Conservation (phyloP, 2,888 invertebrate species). For the Lasius fuliginosus region DNA sequence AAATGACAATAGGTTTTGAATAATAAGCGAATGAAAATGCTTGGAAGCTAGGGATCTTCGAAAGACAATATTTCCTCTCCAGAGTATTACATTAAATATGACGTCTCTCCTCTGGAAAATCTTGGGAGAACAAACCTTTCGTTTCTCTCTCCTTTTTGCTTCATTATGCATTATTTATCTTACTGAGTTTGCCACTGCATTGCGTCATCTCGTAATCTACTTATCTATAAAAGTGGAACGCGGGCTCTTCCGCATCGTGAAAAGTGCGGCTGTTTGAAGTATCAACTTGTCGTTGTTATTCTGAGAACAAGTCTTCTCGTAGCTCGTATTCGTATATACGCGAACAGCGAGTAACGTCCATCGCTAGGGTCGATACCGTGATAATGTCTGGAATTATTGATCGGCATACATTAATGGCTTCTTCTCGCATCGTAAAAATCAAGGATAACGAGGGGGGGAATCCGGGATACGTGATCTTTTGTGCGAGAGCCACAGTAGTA, state of each 20-base stretch:
- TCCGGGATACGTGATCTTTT: constrained; percentile 67
- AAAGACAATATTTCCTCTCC: constrained; percentile 46
- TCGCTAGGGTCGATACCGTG: constrained; percentile 35
- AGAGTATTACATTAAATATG: constrained; percentile 54
- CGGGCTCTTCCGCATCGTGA: constrained; percentile 37
- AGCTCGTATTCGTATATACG: constrained; percentile 8
- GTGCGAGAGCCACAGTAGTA: constrained; percentile 46
- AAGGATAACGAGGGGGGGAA: constrained; percentile 62
- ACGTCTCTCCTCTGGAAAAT: constrained; percentile 35
- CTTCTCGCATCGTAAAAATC: constrained; percentile 69
- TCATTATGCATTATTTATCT: constrained; percentile 57
- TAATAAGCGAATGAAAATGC: constrained; percentile 17
- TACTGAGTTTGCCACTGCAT: constrained; percentile 56
- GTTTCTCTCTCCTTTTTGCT: constrained; percentile 42
- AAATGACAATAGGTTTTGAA: constrained; percentile 2
- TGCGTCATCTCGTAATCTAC: constrained; percentile 54
- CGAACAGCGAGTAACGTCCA: constrained; percentile 36
- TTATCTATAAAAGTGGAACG: constrained; percentile 51
- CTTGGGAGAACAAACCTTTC: constrained; percentile 36
- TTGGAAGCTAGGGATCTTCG: constrained; percentile 9
- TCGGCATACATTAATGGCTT: constrained; percentile 74
- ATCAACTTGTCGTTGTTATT: constrained; percentile 49
- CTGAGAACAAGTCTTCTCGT: not conserved
- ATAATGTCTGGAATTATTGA: constrained; percentile 65
- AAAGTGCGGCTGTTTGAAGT: constrained; percentile 48